phyloP scores from a whole-genome alignment of 1,140 invertebrate genomes.

The Zaprionus tsacasi region DNA sequence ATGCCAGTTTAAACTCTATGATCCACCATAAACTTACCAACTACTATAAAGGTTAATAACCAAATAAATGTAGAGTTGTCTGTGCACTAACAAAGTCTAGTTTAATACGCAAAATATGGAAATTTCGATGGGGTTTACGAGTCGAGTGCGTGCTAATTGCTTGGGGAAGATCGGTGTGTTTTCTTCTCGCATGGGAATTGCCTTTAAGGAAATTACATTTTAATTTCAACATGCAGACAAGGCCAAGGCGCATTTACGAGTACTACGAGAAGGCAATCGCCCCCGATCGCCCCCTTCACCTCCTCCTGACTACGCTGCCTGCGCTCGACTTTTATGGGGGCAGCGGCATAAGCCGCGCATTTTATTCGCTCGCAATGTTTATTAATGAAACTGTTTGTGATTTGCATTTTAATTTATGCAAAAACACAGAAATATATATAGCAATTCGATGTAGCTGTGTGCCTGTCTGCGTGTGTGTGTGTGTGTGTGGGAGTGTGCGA shows the following conservation, averaged over 20 bases:
- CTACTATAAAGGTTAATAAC: neutral
- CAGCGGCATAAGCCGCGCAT: constrained; percentile 73
- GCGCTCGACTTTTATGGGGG: constrained; percentile 58
- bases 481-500: constrained; percentile 2
- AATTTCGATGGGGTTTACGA: neutral
- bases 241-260: constrained; percentile 40
- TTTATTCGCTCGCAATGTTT: constrained; percentile 77
- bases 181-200: constrained; percentile 41
- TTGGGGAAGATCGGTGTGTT: constrained; percentile 41
- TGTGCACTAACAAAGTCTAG: neutral
- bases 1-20: neutral
- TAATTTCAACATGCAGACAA: constrained; percentile 36
- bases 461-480: neutral
- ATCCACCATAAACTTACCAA: neutral
- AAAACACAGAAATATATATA: constrained; percentile 59
- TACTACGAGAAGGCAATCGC: constrained; percentile 11
- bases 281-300: neutral
- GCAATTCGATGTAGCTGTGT: neutral
- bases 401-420: constrained; percentile 83
- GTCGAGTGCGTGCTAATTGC: constrained; percentile 45
- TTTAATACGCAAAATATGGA: constrained; percentile 2
- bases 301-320: neutral
- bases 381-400: constrained; percentile 82
- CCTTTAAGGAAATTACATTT: constrained; percentile 65
- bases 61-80: neutral